Conservation (phyloP, 2,797 vertebrate genomes). For the Sardinella longiceps region DNA sequence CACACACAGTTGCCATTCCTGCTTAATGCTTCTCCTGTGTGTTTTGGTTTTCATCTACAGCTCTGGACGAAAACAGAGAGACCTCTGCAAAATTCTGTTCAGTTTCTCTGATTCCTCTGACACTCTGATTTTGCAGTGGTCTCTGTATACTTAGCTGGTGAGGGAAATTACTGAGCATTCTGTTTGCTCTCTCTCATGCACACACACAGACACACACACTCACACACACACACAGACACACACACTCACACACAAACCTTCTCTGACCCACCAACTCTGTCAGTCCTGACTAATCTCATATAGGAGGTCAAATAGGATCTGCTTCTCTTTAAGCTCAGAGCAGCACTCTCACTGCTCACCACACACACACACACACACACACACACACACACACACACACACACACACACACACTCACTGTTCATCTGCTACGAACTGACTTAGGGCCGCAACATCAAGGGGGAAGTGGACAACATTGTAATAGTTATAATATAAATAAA, state of each 20-base stretch:
- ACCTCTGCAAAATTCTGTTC: no score
- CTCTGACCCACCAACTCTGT: background rate
- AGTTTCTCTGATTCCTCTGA: no score
- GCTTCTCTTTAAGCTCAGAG: background rate
- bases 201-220: background rate
- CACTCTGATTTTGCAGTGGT: no score
- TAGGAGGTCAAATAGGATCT: background rate
- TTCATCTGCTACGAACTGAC: no score
- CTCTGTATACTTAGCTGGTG: no score
- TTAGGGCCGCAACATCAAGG: no score
- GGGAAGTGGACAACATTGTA: no score
- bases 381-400: background rate
- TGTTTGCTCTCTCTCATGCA: background rate
- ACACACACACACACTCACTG: conserved; percentile 21
- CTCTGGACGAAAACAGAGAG: no score
- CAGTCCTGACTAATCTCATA: background rate
- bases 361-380: background rate
- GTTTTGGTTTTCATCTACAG: background rate
- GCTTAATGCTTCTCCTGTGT: background rate
- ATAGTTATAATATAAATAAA: no score
- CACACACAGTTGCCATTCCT: background rate
- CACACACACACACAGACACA: background rate
- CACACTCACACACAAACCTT: background rate
- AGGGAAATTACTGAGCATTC: background rate
- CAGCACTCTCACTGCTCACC: background rate